A percentile compares a stretch with the other conserved stretches of the same genome.
Evolutionary conservation across 1,140 invertebrate genomes (phyloP).

Genomic region (Trichomalopsis sarcophagae): DNA sequence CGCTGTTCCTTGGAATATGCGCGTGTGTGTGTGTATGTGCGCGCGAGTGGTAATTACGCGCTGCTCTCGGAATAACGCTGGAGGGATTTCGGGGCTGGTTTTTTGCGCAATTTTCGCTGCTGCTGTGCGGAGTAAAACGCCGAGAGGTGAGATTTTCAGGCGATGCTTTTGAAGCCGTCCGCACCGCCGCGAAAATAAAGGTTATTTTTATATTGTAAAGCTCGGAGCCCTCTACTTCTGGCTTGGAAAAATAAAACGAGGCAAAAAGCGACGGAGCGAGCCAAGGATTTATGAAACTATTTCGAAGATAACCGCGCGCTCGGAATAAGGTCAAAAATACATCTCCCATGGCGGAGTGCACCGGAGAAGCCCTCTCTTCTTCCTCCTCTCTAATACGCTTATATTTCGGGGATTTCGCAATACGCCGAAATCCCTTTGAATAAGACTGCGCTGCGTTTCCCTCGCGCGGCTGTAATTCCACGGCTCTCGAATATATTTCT

Average conservation of each 20-base stretch:
- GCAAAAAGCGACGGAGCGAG: neutral
- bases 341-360: neutral
- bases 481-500: no score
- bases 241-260: neutral
- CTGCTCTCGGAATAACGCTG: neutral
- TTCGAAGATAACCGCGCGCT: slow-evolving; percentile 17
- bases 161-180: neutral
- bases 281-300: slow-evolving; percentile 18
- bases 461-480: no score
- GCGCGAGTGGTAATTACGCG: neutral
- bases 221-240: neutral
- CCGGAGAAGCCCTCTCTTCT: neutral
- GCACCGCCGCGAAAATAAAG: neutral
- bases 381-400: neutral
- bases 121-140: neutral
- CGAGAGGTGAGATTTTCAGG: slow-evolving; percentile 17
- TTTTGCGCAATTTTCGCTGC: neutral
- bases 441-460: neutral
- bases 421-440: neutral
- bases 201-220: neutral
- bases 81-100: neutral
- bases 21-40: neutral
- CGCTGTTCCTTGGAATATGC: neutral
- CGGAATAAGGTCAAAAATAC: slow-evolving; percentile 21
- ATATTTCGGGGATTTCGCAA: slow-evolving; percentile 4